phyloP scores from a whole-genome alignment of 2,797 vertebrate species.

The Gobio occitaniae region DNA sequence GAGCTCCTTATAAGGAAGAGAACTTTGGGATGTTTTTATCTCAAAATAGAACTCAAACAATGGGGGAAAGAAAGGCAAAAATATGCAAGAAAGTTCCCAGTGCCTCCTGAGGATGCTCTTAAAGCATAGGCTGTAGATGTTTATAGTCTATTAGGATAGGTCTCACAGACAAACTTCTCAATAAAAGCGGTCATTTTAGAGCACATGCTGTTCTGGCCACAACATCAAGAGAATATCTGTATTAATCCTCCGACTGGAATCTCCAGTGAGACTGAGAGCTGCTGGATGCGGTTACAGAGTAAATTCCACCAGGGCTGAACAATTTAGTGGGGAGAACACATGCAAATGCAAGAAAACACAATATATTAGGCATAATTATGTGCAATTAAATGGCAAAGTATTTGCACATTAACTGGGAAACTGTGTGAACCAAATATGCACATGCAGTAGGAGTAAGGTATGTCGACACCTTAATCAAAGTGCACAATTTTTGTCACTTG shows the following conservation, averaged over 20 bases:
- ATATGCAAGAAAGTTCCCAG: neutral
- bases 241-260: conserved; percentile 45
- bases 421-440: neutral
- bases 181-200: neutral
- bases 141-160: conserved; percentile 3
- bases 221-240: conserved; percentile 50
- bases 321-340: neutral
- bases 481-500: neutral
- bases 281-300: conserved; percentile 15
- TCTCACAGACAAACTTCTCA: neutral
- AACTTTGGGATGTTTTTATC: conserved; percentile 47
- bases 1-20: conserved; percentile 64
- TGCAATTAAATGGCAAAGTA: neutral
- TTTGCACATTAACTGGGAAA: neutral
- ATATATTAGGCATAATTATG: neutral
- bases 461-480: neutral
- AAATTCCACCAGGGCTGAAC: conserved; percentile 12
- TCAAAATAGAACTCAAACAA: conserved; percentile 31
- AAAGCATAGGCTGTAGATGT: neutral
- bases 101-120: neutral
- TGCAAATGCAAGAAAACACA: neutral
- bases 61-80: neutral
- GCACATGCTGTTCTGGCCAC: conserved; percentile 35
- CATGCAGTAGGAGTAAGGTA: neutral
- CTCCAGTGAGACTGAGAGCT: conserved; percentile 25